A percentile compares a stretch with the other conserved stretches of the same genome.
These are phyloP conservation scores for Siphlonurus alternatus DNA, from an alignment of 2,888 invertebrate genomes.

Conservation along the genomic window DNA sequence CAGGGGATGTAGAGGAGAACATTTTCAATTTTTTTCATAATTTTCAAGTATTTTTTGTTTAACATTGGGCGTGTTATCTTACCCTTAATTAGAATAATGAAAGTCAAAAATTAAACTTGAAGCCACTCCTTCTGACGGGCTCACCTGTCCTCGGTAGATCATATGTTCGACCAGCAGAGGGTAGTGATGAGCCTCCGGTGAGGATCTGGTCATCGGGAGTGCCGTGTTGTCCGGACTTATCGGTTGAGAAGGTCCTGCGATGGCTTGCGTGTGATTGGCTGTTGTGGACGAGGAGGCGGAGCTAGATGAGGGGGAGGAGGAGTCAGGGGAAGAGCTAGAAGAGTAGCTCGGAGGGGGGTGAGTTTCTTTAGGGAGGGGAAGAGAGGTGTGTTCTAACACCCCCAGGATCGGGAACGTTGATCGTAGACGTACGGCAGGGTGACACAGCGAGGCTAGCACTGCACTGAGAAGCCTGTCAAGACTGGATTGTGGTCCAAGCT, in stretches of 20 bases:
- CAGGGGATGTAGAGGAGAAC: no score
- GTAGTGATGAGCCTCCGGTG: conserved; percentile 49
- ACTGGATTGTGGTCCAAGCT: conserved; percentile 30
- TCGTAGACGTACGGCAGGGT: conserved; percentile 52
- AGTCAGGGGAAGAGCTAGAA: conserved; percentile 7
- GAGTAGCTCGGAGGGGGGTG: conserved; percentile 4
- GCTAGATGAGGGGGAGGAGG: background rate
- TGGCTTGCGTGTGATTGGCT: conserved; percentile 11
- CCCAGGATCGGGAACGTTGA: conserved; percentile 56
- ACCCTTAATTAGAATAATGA: no score
- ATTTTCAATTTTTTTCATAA: no score
- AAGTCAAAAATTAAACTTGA: no score
- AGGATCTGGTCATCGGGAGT: conserved; percentile 36
- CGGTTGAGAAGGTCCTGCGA: conserved; percentile 20
- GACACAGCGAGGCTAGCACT: conserved; percentile 70
- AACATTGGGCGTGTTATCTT: no score
- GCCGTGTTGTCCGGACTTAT: conserved; percentile 52
- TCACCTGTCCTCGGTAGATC: conserved; percentile 44
- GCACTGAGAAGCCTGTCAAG: conserved; percentile 51
- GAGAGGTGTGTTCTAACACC: conserved; percentile 28
- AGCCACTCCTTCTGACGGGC: no score
- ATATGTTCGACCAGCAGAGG: conserved; percentile 64
- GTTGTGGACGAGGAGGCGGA: conserved; percentile 5
- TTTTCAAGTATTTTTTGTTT: no score
- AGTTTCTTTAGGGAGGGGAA: conserved; percentile 24